Base-by-base conservation (phyloP, 2,888 invertebrate genomes). In the Xanthia togata region DNA sequence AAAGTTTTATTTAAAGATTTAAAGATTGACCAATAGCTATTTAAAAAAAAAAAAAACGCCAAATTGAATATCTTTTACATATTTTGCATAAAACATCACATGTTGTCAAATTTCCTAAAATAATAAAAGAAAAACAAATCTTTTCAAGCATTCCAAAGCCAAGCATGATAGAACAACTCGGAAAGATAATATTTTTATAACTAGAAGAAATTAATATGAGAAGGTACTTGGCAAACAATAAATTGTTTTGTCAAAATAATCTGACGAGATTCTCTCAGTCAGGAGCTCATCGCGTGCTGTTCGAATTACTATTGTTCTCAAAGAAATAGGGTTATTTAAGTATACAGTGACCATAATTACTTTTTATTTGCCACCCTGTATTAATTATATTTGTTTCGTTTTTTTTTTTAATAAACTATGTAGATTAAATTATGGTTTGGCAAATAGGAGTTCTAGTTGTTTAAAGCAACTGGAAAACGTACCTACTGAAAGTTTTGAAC, bases 241-340 rank as follows among this genome's bases (percentile, higher is more conserved):
- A 85, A 84, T 82, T 87, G 76, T 83, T 73, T 77, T 70, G 79
- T 86, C 78, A 67, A 83, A 80, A 86, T 86, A 87, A 88, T 88
- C 83, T 86, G 69, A 64, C 71, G 83, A 79, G 85, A 81, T 88
- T 71, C 78, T 86, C 82, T 79, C 74, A 84, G 79, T 77, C 83
- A 79, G 79, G 35, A 60, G 41, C 71, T 79, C 76, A 83, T 89
- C 82, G 84, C 76, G 78, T 81, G 76, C 79, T 82, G 81, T 87
- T 87, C 81, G 82, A 87, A 86, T 87, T 85, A 86, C 88, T 87
- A 89, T 90, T 89, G 88, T 89, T 87, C 87, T 79, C 69, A 78
- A 67, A 70, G 78, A 82, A 86, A 84, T 83, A 78, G 72, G 76
- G 77, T 83, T 84, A 78, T 84, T 88, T 80, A 69, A 81, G 50